Conservation (phyloP, 2,888 invertebrate genomes). For the Diplolepis rosae region DNA sequence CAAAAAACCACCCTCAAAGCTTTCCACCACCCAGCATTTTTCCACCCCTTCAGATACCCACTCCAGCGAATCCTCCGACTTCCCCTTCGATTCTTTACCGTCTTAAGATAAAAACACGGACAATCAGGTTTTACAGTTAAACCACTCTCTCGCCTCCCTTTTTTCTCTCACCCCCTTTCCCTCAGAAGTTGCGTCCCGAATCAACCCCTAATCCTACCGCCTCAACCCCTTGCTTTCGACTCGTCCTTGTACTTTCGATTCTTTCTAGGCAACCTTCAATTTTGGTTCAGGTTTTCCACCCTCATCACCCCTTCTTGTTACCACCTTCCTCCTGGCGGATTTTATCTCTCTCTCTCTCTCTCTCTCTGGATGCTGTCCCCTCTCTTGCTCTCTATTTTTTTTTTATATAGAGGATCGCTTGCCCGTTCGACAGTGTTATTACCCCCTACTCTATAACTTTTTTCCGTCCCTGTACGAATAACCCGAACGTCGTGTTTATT, state of each 20-base stretch:
- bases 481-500: slow-evolving; percentile 28
- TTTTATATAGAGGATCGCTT: slow-evolving; percentile 29
- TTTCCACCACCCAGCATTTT: slow-evolving; percentile 34
- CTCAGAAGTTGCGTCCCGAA: neutral
- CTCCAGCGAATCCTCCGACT: slow-evolving; percentile 36
- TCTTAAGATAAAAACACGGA: slow-evolving; percentile 73
- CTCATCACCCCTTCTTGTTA: slow-evolving; percentile 40
- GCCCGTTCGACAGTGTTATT: slow-evolving; percentile 10
- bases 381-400: slow-evolving; percentile 31
- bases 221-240: neutral
- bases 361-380: slow-evolving; percentile 35
- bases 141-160: neutral
- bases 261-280: slow-evolving; percentile 44
- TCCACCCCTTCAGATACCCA: slow-evolving; percentile 9
- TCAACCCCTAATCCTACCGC: neutral
- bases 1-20: slow-evolving; percentile 50
- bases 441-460: slow-evolving; percentile 8
- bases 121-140: slow-evolving; percentile 71
- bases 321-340: slow-evolving; percentile 34
- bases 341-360: slow-evolving; percentile 47
- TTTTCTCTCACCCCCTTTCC: slow-evolving; percentile 8
- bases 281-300: slow-evolving; percentile 36
- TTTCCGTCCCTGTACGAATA: slow-evolving; percentile 4
- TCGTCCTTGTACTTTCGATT: slow-evolving; percentile 47
- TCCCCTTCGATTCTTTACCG: slow-evolving; percentile 47